phyloP scores from a whole-genome alignment of 2,888 invertebrate species.

The Trachelus stipa region DNA sequence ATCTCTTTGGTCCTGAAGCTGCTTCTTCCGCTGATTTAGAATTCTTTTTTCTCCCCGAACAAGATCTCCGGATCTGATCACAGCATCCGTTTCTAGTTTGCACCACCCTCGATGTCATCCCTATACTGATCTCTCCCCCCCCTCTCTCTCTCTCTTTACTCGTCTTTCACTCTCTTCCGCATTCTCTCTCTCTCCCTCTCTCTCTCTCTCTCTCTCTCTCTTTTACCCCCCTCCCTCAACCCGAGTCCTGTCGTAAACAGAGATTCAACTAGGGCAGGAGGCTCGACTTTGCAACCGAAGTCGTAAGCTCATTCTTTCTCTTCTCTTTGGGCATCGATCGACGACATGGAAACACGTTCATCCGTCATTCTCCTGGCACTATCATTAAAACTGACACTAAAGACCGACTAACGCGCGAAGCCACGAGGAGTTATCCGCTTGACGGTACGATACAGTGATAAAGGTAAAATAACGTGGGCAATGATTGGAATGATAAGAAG shows the following conservation, averaged over 20 bases:
- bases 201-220: background rate
- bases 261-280: background rate
- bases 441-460: background rate
- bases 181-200: background rate
- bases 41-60: background rate
- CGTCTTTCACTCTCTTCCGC: no score
- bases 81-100: background rate
- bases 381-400: background rate
- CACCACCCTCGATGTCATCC: background rate
- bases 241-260: background rate
- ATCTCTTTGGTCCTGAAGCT: background rate
- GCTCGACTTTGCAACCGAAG: background rate
- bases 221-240: background rate
- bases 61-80: background rate
- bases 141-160: background rate
- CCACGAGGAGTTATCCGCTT: background rate
- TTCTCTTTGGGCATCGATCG: background rate
- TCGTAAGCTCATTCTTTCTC: background rate
- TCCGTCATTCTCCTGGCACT: background rate
- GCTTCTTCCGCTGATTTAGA: background rate
- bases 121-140: background rate
- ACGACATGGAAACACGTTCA: background rate
- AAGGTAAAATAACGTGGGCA: background rate
- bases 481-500: background rate
- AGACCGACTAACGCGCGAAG: background rate